Conservation (phyloP, 2,888 invertebrate genomes). For the Hipparchia semele region DNA sequence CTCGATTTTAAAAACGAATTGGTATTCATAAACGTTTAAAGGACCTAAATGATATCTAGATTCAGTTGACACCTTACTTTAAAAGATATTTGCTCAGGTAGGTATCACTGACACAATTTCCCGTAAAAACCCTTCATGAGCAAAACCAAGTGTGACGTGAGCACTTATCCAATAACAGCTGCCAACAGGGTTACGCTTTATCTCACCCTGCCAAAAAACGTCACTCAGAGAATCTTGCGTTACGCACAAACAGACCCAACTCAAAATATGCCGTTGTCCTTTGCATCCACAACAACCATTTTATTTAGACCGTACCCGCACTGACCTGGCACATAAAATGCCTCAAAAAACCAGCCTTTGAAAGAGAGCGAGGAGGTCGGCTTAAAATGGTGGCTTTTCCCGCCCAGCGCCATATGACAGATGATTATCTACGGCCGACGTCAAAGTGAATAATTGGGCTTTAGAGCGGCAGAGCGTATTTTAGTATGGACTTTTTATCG, state of each 20-base stretch:
- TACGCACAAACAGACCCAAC: constrained; percentile 68
- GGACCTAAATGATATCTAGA: no score
- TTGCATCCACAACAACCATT: constrained; percentile 36
- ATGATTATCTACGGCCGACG: constrained; percentile 79
- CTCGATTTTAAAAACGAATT: no score
- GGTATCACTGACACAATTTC: not conserved
- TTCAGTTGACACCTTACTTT: no score
- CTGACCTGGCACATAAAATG: constrained; percentile 26
- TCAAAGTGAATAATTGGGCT: constrained; percentile 82
- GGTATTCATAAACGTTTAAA: no score
- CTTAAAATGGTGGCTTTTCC: constrained; percentile 56
- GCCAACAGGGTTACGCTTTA: constrained; percentile 45
- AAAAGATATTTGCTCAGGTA: no score
- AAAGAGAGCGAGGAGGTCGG: constrained; percentile 54
- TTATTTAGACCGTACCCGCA: constrained; percentile 39
- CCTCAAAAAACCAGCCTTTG: constrained; percentile 42
- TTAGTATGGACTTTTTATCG: constrained; percentile 39
- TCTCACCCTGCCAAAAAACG: constrained; percentile 57
- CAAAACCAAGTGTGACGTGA: constrained; percentile 8
- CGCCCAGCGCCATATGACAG: constrained; percentile 74
- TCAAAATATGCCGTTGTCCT: constrained; percentile 44
- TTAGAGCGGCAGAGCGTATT: constrained; percentile 57
- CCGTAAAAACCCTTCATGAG: not conserved
- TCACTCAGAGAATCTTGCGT: constrained; percentile 69
- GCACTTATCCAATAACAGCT: constrained; percentile 31